Percentiles rank a stretch among this genome's conserved stretches.
These are phyloP conservation scores for Dioctria linearis DNA, from an alignment of 2,888 invertebrate genomes.

Conservation along the genomic window DNA sequence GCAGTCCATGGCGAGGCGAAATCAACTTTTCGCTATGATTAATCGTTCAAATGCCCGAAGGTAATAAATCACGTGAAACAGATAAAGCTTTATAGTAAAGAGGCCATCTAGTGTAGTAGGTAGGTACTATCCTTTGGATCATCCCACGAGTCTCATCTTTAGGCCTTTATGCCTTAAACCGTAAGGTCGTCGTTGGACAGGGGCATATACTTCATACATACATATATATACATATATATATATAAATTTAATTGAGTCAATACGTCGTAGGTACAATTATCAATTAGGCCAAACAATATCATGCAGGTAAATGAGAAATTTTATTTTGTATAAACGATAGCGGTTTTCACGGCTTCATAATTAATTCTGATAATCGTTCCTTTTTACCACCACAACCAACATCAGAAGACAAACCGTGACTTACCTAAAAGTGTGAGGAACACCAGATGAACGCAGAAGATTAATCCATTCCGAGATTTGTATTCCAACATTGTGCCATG, in stretches of 20 bases:
- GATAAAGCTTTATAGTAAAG: slow-evolving; percentile 38
- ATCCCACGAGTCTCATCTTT: slow-evolving; percentile 36
- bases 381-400: neutral
- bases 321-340: too few species aligned
- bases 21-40: slow-evolving; percentile 52
- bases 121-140: slow-evolving; percentile 24
- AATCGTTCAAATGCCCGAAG: slow-evolving; percentile 47
- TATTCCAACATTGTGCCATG: slow-evolving; percentile 54
- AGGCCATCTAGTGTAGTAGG: neutral
- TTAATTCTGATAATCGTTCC: too few species aligned
- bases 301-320: slow-evolving; percentile 7
- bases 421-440: slow-evolving; percentile 49
- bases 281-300: slow-evolving; percentile 25
- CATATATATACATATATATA: neutral
- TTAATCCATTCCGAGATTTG: slow-evolving; percentile 54
- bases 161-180: slow-evolving; percentile 26
- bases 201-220: too few species aligned
- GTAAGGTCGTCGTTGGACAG: neutral
- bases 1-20: slow-evolving; percentile 4
- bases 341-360: too few species aligned
- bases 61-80: slow-evolving; percentile 52
- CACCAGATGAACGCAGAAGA: slow-evolving; percentile 47
- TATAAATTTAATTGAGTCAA: slow-evolving; percentile 33
- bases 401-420: neutral
- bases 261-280: slow-evolving; percentile 12